Evolutionary conservation across 2,888 invertebrate genomes (phyloP), one percentile per base, ranked within the genome.

Genomic region (Tricholauxania praeusta): DNA sequence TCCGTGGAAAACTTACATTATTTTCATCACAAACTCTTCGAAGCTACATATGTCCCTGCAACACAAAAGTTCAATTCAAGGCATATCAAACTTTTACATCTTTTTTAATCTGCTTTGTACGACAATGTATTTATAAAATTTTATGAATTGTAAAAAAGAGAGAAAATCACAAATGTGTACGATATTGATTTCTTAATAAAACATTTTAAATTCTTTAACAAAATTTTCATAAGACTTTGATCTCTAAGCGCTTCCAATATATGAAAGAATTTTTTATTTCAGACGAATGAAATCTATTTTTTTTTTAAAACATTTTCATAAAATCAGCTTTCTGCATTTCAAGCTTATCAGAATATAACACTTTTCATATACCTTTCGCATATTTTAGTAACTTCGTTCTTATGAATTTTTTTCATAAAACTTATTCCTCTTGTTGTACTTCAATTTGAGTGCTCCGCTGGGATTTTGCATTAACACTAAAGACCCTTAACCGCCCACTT

Each of bases 401-500:
- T 62, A 39, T 62, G 28, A 39, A n/a, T 39, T 62, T 62, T 32
- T 62, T n/a, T n/a, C 39, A 32, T 32, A 60, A 60, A 32, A 32
- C 39, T 17, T n/a, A 15, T 28, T 15, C 7, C 39, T 62, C 17
- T 39, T 62, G 32, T 62, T 62, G 15, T 62, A 17, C 60, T 47
- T 47, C 6, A 62, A 3, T 62, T 62, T 15, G 32, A 62, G 32
- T 62, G 39, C 47, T 39, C 60, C 32, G 39, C 60, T 32, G 60
- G 60, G 60, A 62, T 62, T 62, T 62, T 62, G 60, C 60, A 62
- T 62, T 62, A 62, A 62, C 60, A 39, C 47, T 39, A 39, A 62
- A 62, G 60, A 62, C 60, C 60, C 60, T 39, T n/a, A 62, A 62
- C 60, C 60, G 60, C 60, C 60, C 60, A 62, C 60, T 62, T 62